Percentiles rank a stretch among this genome's conserved stretches.
Conservation (phyloP, 2,888 invertebrate species). For the Norana najaformis region DNA sequence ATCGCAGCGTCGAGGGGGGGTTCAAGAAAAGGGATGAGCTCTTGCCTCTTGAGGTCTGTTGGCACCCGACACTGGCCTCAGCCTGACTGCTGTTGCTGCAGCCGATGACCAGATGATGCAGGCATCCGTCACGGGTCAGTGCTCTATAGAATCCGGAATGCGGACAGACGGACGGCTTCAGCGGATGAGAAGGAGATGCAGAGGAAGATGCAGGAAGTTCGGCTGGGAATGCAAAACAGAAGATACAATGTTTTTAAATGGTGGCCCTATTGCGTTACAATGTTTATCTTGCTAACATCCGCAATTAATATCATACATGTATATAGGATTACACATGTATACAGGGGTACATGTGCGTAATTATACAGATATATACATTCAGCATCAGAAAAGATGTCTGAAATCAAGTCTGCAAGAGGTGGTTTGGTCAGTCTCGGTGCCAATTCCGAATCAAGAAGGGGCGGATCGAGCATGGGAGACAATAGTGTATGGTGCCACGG, state of each 20-base stretch:
- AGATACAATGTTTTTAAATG: neutral
- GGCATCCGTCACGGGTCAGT: slow-evolving; percentile 19
- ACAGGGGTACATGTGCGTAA: no score
- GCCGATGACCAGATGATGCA: slow-evolving; percentile 18
- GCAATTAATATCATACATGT: neutral
- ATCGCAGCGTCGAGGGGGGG: neutral
- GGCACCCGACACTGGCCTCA: neutral
- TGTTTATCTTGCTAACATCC: no score
- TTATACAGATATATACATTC: no score
- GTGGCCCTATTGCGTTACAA: no score
- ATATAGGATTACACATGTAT: no score
- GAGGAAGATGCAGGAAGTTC: neutral
- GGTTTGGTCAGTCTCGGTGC: no score
- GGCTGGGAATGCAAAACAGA: neutral
- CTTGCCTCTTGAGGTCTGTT: slow-evolving; percentile 4
- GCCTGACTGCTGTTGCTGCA: neutral
- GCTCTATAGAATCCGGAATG: neutral
- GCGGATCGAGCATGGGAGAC: no score
- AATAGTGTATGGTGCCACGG: no score
- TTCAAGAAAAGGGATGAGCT: neutral
- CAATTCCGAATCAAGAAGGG: no score
- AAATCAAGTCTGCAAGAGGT: no score
- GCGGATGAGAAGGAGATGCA: neutral
- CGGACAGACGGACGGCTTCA: slow-evolving; percentile 15
- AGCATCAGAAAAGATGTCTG: no score